phyloP scores from a whole-genome alignment of 2,113 vertebrate species.

The Baryphthengus martii region DNA sequence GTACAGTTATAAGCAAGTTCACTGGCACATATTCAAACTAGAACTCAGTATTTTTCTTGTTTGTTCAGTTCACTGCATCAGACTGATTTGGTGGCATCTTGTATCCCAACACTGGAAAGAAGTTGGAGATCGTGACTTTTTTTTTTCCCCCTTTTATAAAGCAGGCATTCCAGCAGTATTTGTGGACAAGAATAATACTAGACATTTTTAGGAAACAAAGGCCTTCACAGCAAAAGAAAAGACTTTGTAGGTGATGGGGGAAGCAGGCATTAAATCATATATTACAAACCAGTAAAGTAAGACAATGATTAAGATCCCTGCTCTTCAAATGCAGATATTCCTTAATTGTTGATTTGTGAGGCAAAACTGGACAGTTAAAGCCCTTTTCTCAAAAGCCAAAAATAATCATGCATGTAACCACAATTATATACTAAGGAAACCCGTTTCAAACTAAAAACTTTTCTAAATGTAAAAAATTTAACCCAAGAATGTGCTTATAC shows the following conservation, averaged over 20 bases:
- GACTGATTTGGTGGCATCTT: not conserved
- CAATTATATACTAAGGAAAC: not conserved
- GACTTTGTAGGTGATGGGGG: fast-evolving
- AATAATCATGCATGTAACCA: not conserved
- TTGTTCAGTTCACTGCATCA: not conserved
- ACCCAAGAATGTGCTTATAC: not conserved
- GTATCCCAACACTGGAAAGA: not conserved
- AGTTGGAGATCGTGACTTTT: fast-evolving
- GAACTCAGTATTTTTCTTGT: not conserved
- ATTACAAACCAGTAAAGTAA: not conserved
- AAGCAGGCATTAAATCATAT: not conserved
- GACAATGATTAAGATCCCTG: not conserved
- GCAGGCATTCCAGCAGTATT: not conserved
- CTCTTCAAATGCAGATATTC: not conserved
- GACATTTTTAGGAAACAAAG: not conserved
- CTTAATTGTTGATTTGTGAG: not conserved
- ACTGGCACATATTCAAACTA: not conserved
- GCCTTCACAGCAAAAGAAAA: not conserved
- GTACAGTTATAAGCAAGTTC: not conserved
- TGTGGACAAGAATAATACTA: not conserved
- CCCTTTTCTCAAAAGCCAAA: not conserved
- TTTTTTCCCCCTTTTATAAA: not conserved
- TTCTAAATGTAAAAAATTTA: not conserved
- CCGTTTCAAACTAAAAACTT: not conserved
- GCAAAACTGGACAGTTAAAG: not conserved